Base-by-base conservation (phyloP, 2,888 invertebrate species). In the Scaptomyza cyrtandrae region DNA sequence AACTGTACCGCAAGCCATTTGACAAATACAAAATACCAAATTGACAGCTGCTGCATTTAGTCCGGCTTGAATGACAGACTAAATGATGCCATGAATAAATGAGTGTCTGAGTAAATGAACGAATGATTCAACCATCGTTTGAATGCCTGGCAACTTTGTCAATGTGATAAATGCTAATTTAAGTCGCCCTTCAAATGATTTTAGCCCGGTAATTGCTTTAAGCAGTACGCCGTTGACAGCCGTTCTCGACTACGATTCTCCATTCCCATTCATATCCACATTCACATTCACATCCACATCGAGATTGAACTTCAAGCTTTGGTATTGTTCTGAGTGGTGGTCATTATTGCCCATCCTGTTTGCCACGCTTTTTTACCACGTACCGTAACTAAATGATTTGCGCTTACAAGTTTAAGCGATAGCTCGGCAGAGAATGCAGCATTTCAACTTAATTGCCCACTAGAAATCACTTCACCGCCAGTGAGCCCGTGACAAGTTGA, bases 141-240 rank as follows among this genome's bases (percentile, higher is more conserved):
- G 45, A 58, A 37, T 43, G 69, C 37, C 37, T 16, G 16, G 35
- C 54, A 53, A 71, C 57, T 59, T 77, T 82, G 86, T 79, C 88
- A 78, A 72, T 83, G 75, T 88, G 88, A 88, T 89, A 88, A 89
- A 87, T 89, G 87, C 89, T 86, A 83, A 88, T 88, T 89, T 89
- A 88, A 88, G 86, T 88, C 86, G 75, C 73, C 66, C 61, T 78
- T 79, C 75, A 83, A 67, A 80, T 70, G 77, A 63, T 37, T 53
- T 54, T 54, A 57, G 43, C 31, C 63, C 57, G 54, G 74, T 77
- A 74, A 74, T 77, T 77, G 75, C 71, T 62, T 27, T 43, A 29
- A 31, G 19, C 37, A 33, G 19, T 48, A 35, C 35, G 31, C 43
- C 19, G 19, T 19, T 61, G 76, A 65, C 74, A 71, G 50, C 13